Percentiles rank a stretch among this genome's conserved stretches.
Conservation (phyloP, 2,113 vertebrate species). For the Xenopus tropicalis region UCB_Xtro_10.0 CM004444.2:86387001-86387500, state of each 20-base stretch:
- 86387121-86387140: too few relatives aligned
- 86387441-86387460: background rate
- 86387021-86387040: too few relatives aligned
- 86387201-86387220: background rate
- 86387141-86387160: too few relatives aligned
- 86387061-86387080: too few relatives aligned
- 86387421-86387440: background rate
- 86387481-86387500: background rate
- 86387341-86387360: conserved; percentile 41
- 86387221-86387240: conserved; percentile 5
- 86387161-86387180: too few relatives aligned
- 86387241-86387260: conserved; percentile 33
- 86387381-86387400: background rate
- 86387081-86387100: too few relatives aligned
- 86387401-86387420: background rate
- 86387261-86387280: conserved; percentile 25
- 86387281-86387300: conserved; percentile 42
- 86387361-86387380: conserved; percentile 23
- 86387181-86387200: too few relatives aligned
- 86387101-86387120: too few relatives aligned
- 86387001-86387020: too few relatives aligned
- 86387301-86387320: conserved; percentile 38
- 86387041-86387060: too few relatives aligned
- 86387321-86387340: conserved; percentile 42
- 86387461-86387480: background rate